A percentile compares a stretch with the other conserved stretches of the same genome.
Conservation (phyloP, 2,797 vertebrate species). For the Microcaecilia unicolor region DNA sequence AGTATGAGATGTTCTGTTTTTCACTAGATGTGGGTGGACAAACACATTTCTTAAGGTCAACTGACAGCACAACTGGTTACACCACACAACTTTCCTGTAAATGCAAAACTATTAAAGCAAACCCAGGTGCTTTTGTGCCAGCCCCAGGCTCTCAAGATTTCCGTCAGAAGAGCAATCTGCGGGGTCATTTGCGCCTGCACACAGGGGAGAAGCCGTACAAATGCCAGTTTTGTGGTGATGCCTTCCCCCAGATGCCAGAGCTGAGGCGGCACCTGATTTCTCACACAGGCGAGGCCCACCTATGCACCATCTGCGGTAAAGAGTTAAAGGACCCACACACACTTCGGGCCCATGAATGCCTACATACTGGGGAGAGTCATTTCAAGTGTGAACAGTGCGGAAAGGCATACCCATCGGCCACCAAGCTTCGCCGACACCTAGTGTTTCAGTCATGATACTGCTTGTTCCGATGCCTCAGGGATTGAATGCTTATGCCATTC, state of each 20-base stretch:
- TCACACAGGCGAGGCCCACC: constrained; percentile 61
- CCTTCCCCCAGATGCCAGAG: constrained; percentile 64
- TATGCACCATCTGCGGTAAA: constrained; percentile 65
- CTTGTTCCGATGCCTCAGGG: too few relatives aligned
- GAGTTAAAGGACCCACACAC: constrained; percentile 63
- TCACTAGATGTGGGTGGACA: too few relatives aligned
- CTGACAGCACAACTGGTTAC: too few relatives aligned
- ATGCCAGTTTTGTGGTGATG: constrained; percentile 47
- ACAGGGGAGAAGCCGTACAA: constrained; percentile 55
- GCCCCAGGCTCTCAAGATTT: too few relatives aligned
- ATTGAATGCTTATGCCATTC: too few relatives aligned
- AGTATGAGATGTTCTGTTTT: too few relatives aligned
- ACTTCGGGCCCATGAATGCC: constrained; percentile 58
- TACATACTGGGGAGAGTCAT: constrained; percentile 61
- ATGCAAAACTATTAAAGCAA: too few relatives aligned
- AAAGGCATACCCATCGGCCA: constrained; percentile 55
- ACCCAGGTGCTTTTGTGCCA: too few relatives aligned
- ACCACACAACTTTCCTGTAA: too few relatives aligned
- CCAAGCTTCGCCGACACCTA: constrained; percentile 63
- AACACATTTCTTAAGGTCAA: too few relatives aligned
- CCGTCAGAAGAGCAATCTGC: constrained; percentile 64
- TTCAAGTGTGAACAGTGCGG: constrained; percentile 57
- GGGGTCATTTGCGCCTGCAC: constrained; percentile 60
- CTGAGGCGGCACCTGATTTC: constrained; percentile 58
- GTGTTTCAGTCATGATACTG: too few relatives aligned